A percentile compares a stretch with the other conserved stretches of the same genome.
These are phyloP conservation scores for Scaptomyza reducta DNA, from an alignment of 2,888 invertebrate genomes.

Conservation along the genomic window DNA sequence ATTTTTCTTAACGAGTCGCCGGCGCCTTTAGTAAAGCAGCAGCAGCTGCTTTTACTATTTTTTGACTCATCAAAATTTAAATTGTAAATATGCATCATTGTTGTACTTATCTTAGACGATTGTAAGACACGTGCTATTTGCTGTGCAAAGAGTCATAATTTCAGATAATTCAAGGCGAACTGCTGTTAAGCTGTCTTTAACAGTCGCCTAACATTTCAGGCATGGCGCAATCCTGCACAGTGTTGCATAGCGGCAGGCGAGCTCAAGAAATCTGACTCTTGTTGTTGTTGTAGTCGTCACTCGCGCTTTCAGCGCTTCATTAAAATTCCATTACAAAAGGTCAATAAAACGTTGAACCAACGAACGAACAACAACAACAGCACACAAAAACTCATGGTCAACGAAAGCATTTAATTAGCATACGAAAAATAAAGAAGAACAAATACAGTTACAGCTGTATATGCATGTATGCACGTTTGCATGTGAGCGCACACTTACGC, in stretches of 20 bases:
- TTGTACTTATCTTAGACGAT: constrained; percentile 53
- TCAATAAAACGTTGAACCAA: constrained; percentile 72
- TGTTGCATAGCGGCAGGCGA: constrained; percentile 27
- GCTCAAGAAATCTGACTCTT: constrained; percentile 6
- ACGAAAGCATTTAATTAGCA: constrained; percentile 79
- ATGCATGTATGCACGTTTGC: not conserved
- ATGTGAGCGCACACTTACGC: constrained; percentile 40
- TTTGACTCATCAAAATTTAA: constrained; percentile 30
- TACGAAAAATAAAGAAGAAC: constrained; percentile 35
- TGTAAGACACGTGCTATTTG: constrained; percentile 54
- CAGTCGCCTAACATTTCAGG: constrained; percentile 6
- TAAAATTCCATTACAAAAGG: constrained; percentile 67
- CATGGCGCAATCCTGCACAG: constrained; percentile 26
- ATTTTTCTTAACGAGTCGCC: constrained; percentile 36
- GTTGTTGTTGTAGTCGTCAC: constrained; percentile 37
- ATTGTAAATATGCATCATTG: not conserved
- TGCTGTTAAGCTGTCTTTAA: constrained; percentile 6
- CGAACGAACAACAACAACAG: constrained; percentile 31
- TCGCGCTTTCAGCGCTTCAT: constrained; percentile 54
- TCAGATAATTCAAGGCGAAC: constrained; percentile 3
- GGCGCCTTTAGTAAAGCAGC: constrained; percentile 22
- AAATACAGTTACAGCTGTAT: constrained; percentile 38
- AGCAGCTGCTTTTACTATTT: constrained; percentile 34
- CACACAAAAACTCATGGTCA: constrained; percentile 71
- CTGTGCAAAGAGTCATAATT: not conserved